A percentile compares a stretch with the other conserved stretches of the same genome.
phyloP scores from a whole-genome alignment of 1,140 invertebrate species.

The Lepidurus couesii region DNA sequence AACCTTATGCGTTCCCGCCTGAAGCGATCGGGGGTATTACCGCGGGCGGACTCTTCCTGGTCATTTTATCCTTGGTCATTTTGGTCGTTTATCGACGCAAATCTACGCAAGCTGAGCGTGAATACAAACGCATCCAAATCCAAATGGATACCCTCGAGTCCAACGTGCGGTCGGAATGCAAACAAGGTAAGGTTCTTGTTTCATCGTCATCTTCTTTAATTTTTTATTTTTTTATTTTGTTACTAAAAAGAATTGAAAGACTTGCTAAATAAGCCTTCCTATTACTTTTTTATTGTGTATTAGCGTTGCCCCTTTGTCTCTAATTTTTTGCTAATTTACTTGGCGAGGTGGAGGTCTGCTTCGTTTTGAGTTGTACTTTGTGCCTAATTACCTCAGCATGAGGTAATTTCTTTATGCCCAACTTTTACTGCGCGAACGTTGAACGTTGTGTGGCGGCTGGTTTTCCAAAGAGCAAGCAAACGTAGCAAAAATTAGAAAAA shows the following conservation, averaged over 20 bases:
- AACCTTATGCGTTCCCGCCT: constrained; percentile 74
- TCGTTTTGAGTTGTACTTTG: constrained; percentile 19
- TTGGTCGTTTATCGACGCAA: constrained; percentile 82
- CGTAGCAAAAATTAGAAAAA: neutral
- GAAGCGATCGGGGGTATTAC: constrained; percentile 81
- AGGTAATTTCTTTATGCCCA: constrained; percentile 10
- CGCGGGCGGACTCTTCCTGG: constrained; percentile 70
- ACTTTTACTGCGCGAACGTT: neutral
- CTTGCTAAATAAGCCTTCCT: constrained; percentile 5
- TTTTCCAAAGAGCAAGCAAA: neutral
- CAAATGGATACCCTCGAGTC: constrained; percentile 99
- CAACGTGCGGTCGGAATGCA: constrained; percentile 94
- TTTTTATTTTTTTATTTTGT: constrained; percentile 25
- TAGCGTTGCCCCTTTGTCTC: neutral
- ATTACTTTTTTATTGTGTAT: constrained; percentile 13
- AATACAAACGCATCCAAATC: constrained; percentile 95
- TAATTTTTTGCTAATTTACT: constrained; percentile 23
- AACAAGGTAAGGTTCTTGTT: constrained; percentile 59
- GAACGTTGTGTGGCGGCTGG: constrained; percentile 12
- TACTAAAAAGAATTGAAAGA: constrained; percentile 3
- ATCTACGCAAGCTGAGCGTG: constrained; percentile 88
- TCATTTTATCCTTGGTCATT: constrained; percentile 77
- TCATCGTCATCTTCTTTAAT: constrained; percentile 25
- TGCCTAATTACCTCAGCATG: constrained; percentile 21
- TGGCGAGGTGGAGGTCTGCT: constrained; percentile 20